Evolutionary conservation across 1,140 invertebrate species (phyloP), one percentile per base, ranked within the genome.

Genomic region (Druon quercuslanigerum): DNA sequence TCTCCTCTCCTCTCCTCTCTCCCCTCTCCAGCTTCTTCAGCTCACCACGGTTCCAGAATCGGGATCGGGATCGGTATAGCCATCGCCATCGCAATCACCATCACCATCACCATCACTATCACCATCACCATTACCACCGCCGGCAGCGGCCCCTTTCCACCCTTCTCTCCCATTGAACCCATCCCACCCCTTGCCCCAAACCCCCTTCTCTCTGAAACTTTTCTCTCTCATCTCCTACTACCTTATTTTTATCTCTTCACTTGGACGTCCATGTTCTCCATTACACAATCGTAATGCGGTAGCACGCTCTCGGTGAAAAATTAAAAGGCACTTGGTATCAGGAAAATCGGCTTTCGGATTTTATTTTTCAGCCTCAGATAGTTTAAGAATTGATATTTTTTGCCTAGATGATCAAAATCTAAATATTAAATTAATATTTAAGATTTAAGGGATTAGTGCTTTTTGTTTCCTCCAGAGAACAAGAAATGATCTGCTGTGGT

Each of bases 91-190:
- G 87, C 88, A 88, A 90, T 90, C 25, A 33, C 25, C 20, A 25
- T 25, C 20, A 25, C 20, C 20, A 25, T 25, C 20, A 46, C 83
- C 86, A 85, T 88, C 84, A 84, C 88, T 84, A 88, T 90, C 86
- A 86, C 89, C 87, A 89, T 89, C 85, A 87, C 88, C 89, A 90
- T 90, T 88, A 88, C 89, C 89, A 90, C 86, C 83, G 85, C 84
- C 81, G 81, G 76, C 85, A 86, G 82, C 80, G 77, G 80, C 83
- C 78, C 78, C 77, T 77, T 73, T 57, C 6, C 72, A 75, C 71
- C 72, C 54, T 46, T 74, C 83, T 66, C 79, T 77, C 56, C 71
- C 60, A 76, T 83, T 77, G 72, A 74, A 70, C 74, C 71, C 52
- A 46, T 1, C 73, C 77, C 71, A 51, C 79, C 75, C 75, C 60